phyloP scores from a whole-genome alignment of 2,888 invertebrate genomes.

The Acholoe squamosa region DNA sequence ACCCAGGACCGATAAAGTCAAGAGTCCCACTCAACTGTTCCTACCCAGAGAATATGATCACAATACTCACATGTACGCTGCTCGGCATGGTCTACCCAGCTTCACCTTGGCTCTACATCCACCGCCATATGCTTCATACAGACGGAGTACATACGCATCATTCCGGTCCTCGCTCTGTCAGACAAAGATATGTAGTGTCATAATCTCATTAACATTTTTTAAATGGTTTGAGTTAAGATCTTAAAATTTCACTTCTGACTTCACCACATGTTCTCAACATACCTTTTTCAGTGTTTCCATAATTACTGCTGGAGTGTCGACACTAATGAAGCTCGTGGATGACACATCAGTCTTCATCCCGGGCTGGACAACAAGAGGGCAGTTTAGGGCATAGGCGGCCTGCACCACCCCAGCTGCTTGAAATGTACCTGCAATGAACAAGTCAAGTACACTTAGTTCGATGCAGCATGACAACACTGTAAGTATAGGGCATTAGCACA shows the following conservation, averaged over 20 bases:
- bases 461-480: no score
- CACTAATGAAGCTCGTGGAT: constrained; percentile 72
- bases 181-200: background rate
- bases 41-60: background rate
- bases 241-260: no score
- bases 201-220: no score
- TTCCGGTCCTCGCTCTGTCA: background rate
- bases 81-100: background rate
- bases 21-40: no score
- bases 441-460: no score
- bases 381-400: constrained; percentile 83
- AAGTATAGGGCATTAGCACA: no score
- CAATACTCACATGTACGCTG: constrained; percentile 64
- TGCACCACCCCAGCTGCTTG: constrained; percentile 83
- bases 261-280: background rate
- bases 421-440: constrained; percentile 73
- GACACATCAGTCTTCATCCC: constrained; percentile 66
- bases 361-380: constrained; percentile 73
- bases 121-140: constrained; percentile 84
- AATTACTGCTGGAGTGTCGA: constrained; percentile 80
- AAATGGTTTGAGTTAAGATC: no score
- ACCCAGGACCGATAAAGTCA: no score
- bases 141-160: constrained; percentile 77
- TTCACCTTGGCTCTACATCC: constrained; percentile 71
- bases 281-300: constrained; percentile 83